Evolutionary conservation across 2,888 invertebrate species (phyloP), one percentile per base, ranked within the genome.

Genomic region (Sturmia bella): DNA sequence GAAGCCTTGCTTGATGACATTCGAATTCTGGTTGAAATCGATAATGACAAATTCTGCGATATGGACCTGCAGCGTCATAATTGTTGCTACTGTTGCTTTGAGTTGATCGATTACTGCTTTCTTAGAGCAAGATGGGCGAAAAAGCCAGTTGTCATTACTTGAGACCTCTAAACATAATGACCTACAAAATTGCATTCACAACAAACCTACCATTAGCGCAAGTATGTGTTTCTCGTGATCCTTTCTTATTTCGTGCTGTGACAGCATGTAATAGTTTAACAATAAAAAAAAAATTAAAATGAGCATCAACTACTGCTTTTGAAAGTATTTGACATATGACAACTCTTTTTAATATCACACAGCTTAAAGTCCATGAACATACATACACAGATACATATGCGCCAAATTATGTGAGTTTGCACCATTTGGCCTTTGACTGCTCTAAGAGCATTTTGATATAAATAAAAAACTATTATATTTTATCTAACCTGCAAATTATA

Each of bases 281-380:
- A 63, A 56, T 66, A 54, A 79, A 45, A 68, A 79, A 45, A 68
- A 48, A 68, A 59, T 37, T 57, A 73, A 73, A 66, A 37, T 68
- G 72, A 73, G 11, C 63, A 77, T 56, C 69, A 54, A 45, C 17
- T 56, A 24, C 52, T 61, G 52, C 21, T 68, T 66, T 54, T 41
- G 48, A 68, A 79, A 61, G 54, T 59, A 54, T 79, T 61, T 79
- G 66, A 68, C 79, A 66, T 68, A 45, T 79, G 73, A 78, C 70
- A 78, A 73, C 54, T 68, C 19, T 61, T 73, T 79, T 21, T n/a
- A 11, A 19, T 61, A 24, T 66, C 24, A 59, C 64, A 59, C 17
- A 45, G 54, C 61, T 68, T 45, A 54, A 76, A 61, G 52, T 19
- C 41, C 24, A 45, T 37, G 45, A 56, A 19, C 41, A 52, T 15